Base-by-base conservation (phyloP, 2,888 invertebrate genomes). In the Augiades crinisus region DNA sequence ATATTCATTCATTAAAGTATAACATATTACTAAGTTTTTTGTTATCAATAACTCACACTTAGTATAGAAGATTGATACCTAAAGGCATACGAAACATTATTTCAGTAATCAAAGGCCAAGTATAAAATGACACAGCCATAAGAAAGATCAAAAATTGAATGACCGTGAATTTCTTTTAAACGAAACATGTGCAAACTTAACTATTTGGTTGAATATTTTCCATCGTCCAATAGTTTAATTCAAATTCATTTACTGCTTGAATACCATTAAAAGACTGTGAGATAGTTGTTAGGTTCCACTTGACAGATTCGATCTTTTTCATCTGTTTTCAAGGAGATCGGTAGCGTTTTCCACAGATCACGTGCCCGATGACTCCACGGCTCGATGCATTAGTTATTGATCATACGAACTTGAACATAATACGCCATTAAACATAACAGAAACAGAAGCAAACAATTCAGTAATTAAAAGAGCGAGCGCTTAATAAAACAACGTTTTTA, bases 291-390 rank as follows among this genome's bases (percentile, higher is more conserved):
- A 21, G 19, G 50, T 51, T 51, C 36, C 47, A 53, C 44, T 58
- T 55, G 34, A 50, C 47, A 52, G 47, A 40, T 57, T 54, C 13
- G 50, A 47, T 61, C 40, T 50, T 70, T 72, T 68, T 62, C 55
- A 53, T 58, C 52, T 53, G 53, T 53, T 30, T 64, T 70, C 72
- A 78, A 77, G 76, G 75, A 71, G 70, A 69, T 64, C 62, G 1
- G 64, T 60, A 65, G 67, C 60, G 58, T 74, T 73, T 72, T 70
- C 72, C 65, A 65, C 58, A 59, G 58, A 62, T 78, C 78, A 79
- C 79, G 77, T 78, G 78, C 67, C 60, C 54, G 65, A 63, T 65
- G 63, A 64, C 63, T 63, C 64, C 62, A 60, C 60, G 64, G 60
- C 59, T 63, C 47, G 58, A 59, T 56, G 61, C 57, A 56, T 64